Percentiles rank a stretch among this genome's conserved stretches.
phyloP scores from a whole-genome alignment of 23 tunicate genomes.

The Ascidia mentula region DNA sequence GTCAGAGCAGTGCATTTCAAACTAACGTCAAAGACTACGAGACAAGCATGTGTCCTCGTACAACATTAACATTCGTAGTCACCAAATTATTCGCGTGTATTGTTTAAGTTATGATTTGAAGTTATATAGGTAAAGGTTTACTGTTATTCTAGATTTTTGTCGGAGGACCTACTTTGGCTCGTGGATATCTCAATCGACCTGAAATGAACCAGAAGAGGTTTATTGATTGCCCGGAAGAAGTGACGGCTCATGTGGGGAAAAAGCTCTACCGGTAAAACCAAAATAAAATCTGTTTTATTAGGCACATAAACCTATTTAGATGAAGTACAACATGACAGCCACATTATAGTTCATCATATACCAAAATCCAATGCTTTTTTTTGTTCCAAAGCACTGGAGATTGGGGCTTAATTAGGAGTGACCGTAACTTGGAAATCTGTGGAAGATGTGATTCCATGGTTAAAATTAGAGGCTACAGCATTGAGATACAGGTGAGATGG shows the following conservation, averaged over 20 bases:
- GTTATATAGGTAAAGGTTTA: background rate
- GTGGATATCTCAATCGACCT: conserved; percentile 91
- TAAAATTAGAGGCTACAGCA: conserved; percentile 92
- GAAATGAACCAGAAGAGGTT: conserved; percentile 66
- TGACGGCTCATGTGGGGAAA: background rate
- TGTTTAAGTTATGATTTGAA: background rate
- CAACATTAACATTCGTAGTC: too few relatives aligned
- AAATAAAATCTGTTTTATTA: background rate
- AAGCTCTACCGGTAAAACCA: conserved; percentile 44
- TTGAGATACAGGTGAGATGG: conserved; percentile 85
- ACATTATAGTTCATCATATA: too few relatives aligned
- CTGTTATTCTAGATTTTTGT: conserved; percentile 68
- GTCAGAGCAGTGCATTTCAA: too few relatives aligned
- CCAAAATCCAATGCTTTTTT: too few relatives aligned
- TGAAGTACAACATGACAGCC: too few relatives aligned
- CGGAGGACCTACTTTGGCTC: conserved; percentile 92
- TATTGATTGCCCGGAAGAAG: conserved; percentile 17
- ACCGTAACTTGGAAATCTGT: conserved; percentile 81
- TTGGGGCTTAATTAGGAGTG: conserved; percentile 77
- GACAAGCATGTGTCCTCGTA: too few relatives aligned
- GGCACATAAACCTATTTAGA: background rate
- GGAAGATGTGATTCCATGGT: conserved; percentile 97
- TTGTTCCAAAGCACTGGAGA: conserved; percentile 73
- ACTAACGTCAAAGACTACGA: too few relatives aligned
- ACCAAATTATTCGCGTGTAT: too few relatives aligned